Percentiles rank a stretch among this genome's conserved stretches.
Conservation (phyloP, 2,113 vertebrate genomes). For the Saguinus imperator region DNA sequence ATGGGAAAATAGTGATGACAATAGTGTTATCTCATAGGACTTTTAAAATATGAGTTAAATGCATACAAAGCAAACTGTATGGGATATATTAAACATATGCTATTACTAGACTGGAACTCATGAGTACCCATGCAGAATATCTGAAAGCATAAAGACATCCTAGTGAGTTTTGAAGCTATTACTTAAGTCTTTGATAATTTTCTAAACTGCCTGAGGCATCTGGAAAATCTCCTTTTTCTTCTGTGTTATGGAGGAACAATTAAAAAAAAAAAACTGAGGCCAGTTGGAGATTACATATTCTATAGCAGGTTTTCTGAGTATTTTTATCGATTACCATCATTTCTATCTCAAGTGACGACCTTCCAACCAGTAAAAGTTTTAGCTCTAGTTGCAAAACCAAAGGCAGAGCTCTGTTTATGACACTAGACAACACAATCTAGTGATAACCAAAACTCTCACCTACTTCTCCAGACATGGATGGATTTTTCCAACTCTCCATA, state of each 20-base stretch:
- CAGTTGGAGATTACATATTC: neutral
- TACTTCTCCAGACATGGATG: neutral
- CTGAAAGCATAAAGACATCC: neutral
- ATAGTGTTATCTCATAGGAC: neutral
- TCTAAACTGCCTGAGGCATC: neutral
- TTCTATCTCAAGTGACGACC: neutral
- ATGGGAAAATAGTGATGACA: neutral
- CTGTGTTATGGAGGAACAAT: neutral
- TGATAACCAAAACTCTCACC: neutral
- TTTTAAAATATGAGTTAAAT: neutral
- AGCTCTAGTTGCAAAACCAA: neutral
- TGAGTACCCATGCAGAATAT: neutral
- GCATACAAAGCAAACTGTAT: neutral
- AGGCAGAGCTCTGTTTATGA: neutral
- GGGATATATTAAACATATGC: neutral
- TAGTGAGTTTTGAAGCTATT: neutral
- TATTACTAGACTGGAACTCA: neutral
- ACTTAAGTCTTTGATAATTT: slow-evolving; percentile 6
- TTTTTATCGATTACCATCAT: neutral
- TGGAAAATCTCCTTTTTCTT: neutral
- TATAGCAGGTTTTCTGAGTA: neutral
- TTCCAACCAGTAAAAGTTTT: neutral
- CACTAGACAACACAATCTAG: neutral
- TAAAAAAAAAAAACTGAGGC: too few relatives aligned
- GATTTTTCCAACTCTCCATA: neutral